Evolutionary conservation across 2,113 vertebrate genomes (phyloP).

Genomic region (Tyto alba): DNA sequence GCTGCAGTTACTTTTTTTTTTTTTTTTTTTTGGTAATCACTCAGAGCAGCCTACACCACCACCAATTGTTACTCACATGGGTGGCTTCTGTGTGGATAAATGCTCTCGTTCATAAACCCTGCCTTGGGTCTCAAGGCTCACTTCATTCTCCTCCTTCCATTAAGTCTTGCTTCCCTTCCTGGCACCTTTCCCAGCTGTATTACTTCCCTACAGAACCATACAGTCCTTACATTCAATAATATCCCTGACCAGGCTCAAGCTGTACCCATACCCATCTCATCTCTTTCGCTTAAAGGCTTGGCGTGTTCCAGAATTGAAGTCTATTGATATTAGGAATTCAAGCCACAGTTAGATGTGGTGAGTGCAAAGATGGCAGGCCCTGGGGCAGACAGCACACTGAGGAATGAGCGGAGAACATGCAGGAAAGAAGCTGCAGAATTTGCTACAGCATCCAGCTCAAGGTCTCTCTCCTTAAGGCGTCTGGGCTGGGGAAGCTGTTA

Average conservation of each 20-base stretch:
- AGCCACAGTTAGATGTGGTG: rapidly evolving
- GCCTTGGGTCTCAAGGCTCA: neutral
- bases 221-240: neutral
- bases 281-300: neutral
- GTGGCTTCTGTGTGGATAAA: neutral
- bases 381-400: neutral
- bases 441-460: neutral
- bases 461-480: neutral
- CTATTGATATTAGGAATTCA: neutral
- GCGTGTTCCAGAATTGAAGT: neutral
- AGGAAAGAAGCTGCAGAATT: neutral
- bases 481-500: neutral
- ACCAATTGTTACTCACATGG: slow-evolving; percentile 9
- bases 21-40: neutral
- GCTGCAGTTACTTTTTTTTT: neutral
- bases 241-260: neutral
- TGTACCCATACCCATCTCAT: neutral
- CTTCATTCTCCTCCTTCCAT: neutral
- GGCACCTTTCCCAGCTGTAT: neutral
- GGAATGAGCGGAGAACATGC: neutral
- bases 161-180: neutral
- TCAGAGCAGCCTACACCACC: neutral
- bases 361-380: neutral
- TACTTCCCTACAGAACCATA: neutral
- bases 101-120: neutral